These are phyloP conservation scores for Thaumetopoea pityocampa DNA, from an alignment of 1,140 invertebrate species.

Conservation along the genomic window DNA sequence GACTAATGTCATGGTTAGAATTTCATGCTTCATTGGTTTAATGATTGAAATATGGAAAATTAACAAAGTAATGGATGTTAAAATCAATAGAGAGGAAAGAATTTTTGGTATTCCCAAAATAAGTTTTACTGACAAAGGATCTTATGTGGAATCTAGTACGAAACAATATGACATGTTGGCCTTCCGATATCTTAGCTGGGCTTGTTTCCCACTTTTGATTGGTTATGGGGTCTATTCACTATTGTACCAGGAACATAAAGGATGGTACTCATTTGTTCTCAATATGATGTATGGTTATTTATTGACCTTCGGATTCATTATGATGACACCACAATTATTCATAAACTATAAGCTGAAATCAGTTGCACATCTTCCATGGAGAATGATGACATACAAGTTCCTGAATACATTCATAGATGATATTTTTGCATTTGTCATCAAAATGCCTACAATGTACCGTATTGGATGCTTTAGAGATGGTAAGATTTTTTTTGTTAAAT, in stretches of 20 bases:
- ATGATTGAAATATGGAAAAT: slow-evolving; percentile 99
- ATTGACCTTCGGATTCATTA: slow-evolving; percentile 99
- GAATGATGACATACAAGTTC: slow-evolving; percentile 99
- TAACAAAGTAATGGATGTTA: slow-evolving; percentile 95
- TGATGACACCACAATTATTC: slow-evolving; percentile 99
- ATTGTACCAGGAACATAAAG: slow-evolving; percentile 98
- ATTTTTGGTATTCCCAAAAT: slow-evolving; percentile 89
- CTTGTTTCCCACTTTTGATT: slow-evolving; percentile 93
- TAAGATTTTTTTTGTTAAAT: slow-evolving; percentile 54
- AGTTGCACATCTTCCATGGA: slow-evolving; percentile 98
- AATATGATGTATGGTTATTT: slow-evolving; percentile 99
- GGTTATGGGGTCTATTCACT: slow-evolving; percentile 97
- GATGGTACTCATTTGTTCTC: slow-evolving; percentile 97
- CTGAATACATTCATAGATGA: slow-evolving; percentile 99
- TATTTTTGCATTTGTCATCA: slow-evolving; percentile 99
- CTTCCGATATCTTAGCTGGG: slow-evolving; percentile 97
- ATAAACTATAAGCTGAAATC: slow-evolving; percentile 99
- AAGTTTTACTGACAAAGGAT: slow-evolving; percentile 94
- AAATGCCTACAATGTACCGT: slow-evolving; percentile 98
- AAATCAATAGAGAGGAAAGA: slow-evolving; percentile 85
- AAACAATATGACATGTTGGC: slow-evolving; percentile 96
- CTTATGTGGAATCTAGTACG: slow-evolving; percentile 96
- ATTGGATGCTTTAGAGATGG: slow-evolving; percentile 97
- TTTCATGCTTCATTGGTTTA: slow-evolving; percentile 94
- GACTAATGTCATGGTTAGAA: slow-evolving; percentile 95